Evolutionary conservation across 2,888 invertebrate species (phyloP), one percentile per base, ranked within the genome.

Genomic region (Dicyrtoma fusca): DNA sequence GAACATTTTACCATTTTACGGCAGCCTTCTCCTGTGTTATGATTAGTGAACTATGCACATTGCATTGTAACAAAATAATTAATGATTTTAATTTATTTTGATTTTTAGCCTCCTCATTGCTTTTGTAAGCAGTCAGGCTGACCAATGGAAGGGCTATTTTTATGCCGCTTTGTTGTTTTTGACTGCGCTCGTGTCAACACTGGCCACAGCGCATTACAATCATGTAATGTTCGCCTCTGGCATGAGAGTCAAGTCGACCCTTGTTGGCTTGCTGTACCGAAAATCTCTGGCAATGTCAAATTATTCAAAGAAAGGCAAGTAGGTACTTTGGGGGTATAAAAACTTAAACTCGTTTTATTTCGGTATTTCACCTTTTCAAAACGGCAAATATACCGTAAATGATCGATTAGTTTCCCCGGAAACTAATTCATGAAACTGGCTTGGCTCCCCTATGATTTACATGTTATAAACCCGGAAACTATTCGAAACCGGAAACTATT

Each of bases 131-230:
- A 19, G 26, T 17, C 14, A 62, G 82, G 19, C 74, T 78, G 14
- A 55, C n/a, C 23, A 17, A 13, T 88, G 88, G 88, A 86, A 86
- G 80, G 88, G 89, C 13, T 85, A 87, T 77, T 81, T 87, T 23
- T 88, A 87, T 81, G 87, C 88, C 5, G 74, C 82, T 1, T 73
- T 85, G 1, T 83, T 89, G 81, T 86, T 89, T 73, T 71, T 84
- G 5, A 83, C 85, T 0, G 84, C 87, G 0, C 80, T 85, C 5
- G 44, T 86, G 1, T 85, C 86, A 79, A 87, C 88, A 1, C 77
- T 88, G 57, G 81, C 87, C 66, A 83, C 86, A 62, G 86, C 87
- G 59, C 86, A 87, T 76, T 87, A 88, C 78, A 87, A 87, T 80
- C 85, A 87, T 79, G 82, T 83, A 26, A 84, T 85, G 83, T 84